Evolutionary conservation across 2,888 invertebrate genomes (phyloP), one percentile per base, ranked within the genome.

Genomic region (Sepiola atlantica): DNA sequence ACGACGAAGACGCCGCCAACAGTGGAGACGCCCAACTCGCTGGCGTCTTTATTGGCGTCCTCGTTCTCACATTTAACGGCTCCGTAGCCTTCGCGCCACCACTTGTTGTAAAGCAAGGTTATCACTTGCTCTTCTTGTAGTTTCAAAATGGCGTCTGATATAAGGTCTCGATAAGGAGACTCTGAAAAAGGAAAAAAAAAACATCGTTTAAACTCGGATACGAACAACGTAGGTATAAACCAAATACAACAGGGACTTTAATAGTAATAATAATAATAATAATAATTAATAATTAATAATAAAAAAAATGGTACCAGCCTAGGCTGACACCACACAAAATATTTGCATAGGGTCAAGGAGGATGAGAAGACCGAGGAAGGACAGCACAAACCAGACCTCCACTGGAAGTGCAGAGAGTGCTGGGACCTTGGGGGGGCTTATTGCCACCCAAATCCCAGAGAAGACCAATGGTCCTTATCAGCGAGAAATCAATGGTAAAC

Each of bases 101-200:
- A 99, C 97, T 98, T 98, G 61, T 99, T 99, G 98, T 99, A 99
- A 96, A 99, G 98, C 95, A 97, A 97, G 94, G 97, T 99, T 95
- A 99, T 98, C 97, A 98, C 98, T 92, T 99, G 99, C 97, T 99
- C 98, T 97, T 99, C 99, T 98, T 99, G 99, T 91, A 99, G 98
- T 97, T 99, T 99, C 94, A 99, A 98, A 96, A 99, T 99, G 93
- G 99, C 99, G 55, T 99, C 99, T 28, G 99, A 99, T 95, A 99
- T 99, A 97, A 98, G 98, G 97, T 99, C 99, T 32, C 99, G 98
- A 99, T 99, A 99, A 0, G 99, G 99, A 57, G 99, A 98, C 77
- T 98, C 98, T 98, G 96, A 18, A 95, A 92, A 21, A 28, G 35
- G 10, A 24, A 24, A 0, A 2, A 2, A 35, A 92, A n/a, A 92